Conservation (phyloP, 2,113 vertebrate species). For the Blennius ocellaris region DNA sequence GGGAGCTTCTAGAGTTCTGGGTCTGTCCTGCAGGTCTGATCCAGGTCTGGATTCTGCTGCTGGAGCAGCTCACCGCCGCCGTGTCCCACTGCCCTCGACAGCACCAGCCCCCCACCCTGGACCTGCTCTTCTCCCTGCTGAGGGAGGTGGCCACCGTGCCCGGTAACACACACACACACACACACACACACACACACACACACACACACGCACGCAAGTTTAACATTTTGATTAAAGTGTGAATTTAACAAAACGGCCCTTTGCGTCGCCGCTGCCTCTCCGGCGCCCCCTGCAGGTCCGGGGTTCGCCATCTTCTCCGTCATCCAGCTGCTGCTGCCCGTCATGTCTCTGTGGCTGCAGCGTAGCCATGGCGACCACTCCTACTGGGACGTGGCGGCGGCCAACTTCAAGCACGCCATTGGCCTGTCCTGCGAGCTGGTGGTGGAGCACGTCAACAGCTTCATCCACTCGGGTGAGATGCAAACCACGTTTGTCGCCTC, state of each 20-base stretch:
- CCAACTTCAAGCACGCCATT: constrained; percentile 98
- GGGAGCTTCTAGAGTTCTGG: no score
- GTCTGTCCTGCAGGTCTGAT: constrained; percentile 88
- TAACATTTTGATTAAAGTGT: no score
- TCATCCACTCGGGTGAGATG: constrained; percentile 89
- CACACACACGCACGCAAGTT: no score
- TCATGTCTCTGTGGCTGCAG: constrained; percentile 96
- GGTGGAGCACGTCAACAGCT: constrained; percentile 95
- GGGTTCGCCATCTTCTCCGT: constrained; percentile 96
- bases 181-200: no score
- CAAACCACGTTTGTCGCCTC: no score
- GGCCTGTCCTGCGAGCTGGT: constrained; percentile 96
- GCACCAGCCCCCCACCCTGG: constrained; percentile 95
- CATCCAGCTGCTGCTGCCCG: constrained; percentile 95
- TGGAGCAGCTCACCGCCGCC: constrained; percentile 95
- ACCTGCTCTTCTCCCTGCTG: constrained; percentile 93
- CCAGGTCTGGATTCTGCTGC: constrained; percentile 94
- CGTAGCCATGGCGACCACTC: constrained; percentile 94
- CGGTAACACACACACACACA: constrained; percentile 76
- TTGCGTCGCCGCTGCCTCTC: background rate
- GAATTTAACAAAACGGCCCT: no score
- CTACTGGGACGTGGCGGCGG: constrained; percentile 95
- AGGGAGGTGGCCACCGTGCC: constrained; percentile 90
- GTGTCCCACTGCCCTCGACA: constrained; percentile 97
- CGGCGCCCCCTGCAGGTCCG: constrained; percentile 83